These are phyloP conservation scores for Cromileptes altivelis DNA, from an alignment of 2,113 vertebrate species.

Conservation along the genomic window DNA sequence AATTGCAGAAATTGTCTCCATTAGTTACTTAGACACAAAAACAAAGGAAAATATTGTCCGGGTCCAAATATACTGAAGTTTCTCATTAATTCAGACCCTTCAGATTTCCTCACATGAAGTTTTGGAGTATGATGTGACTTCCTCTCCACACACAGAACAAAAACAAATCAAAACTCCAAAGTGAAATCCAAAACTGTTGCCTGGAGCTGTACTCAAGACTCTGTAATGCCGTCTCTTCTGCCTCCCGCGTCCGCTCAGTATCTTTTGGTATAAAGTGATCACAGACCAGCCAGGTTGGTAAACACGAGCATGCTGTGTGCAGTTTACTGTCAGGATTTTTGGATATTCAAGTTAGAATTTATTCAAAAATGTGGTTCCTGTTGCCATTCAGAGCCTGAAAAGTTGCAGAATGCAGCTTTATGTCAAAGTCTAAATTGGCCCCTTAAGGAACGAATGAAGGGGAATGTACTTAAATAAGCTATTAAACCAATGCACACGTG, in stretches of 20 bases:
- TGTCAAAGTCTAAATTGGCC: conserved; percentile 36
- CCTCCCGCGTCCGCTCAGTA: conserved; percentile 22
- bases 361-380: conserved; percentile 20
- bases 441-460: conserved; percentile 34
- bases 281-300: conserved; percentile 35
- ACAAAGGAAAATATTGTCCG: too few relatives aligned
- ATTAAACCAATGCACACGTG: conserved; percentile 35
- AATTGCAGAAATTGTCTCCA: too few relatives aligned
- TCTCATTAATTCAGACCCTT: not conserved
- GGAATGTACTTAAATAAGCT: conserved; percentile 31
- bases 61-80: too few relatives aligned
- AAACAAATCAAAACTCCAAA: conserved; percentile 20
- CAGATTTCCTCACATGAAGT: not conserved
- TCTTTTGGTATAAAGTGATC: conserved; percentile 42
- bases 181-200: conserved; percentile 36
- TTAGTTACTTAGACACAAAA: too few relatives aligned
- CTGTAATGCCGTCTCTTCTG: conserved; percentile 28
- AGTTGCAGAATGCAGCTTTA: conserved; percentile 1
- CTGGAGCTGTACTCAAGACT: conserved; percentile 2
- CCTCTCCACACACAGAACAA: not conserved
- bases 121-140: conserved; percentile 11
- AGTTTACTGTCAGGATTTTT: conserved; percentile 29
- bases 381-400: conserved; percentile 10
- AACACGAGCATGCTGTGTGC: conserved; percentile 35
- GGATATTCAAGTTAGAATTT: conserved; percentile 5